Evolutionary conservation across 1,140 invertebrate species (phyloP), one percentile per base, ranked within the genome.

Genomic region (Thaumatotibia leucotreta): DNA sequence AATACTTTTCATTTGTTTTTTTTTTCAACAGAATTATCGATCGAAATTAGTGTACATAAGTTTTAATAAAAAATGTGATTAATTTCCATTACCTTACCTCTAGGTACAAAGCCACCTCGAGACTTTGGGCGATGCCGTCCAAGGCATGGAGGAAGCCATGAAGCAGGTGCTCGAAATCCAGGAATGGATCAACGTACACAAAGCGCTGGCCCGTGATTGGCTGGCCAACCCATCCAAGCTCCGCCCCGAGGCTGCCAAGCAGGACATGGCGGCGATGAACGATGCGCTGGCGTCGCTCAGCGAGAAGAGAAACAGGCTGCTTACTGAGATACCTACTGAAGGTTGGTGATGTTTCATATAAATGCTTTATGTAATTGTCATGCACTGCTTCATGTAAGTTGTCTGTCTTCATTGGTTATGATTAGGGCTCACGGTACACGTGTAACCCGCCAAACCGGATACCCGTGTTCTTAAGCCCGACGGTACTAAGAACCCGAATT

Each of bases 41-140:
- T n/a, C n/a, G n/a, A n/a, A n/a, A n/a, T n/a, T n/a, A n/a, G n/a
- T n/a, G n/a, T n/a, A n/a, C n/a, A n/a, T n/a, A n/a, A n/a, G n/a
- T n/a, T n/a, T n/a, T n/a, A n/a, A n/a, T n/a, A n/a, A n/a, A n/a
- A n/a, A n/a, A n/a, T n/a, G n/a, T 45, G 39, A 6, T 45, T 45
- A 45, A 45, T 17, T 14, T 6, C 17, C 17, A n/a, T n/a, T n/a
- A n/a, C 17, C 39, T n/a, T 74, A 33, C 9, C 22, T 45, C n/a
- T 62, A 98, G 97, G 95, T 98, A 78, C 97, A 98, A 94, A 94
- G 93, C 70, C 95, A 96, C 74, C 92, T 98, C 76, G 94, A 95
- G 75, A 94, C 94, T 31, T 92, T 98, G 63, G 93, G 94, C 63
- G 93, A 95, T 82, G 93, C 95, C 14, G 95, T 97, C 27, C 93